A percentile compares a stretch with the other conserved stretches of the same genome.
phyloP scores from a whole-genome alignment of 2,888 invertebrate species.

The Brenthis ino region DNA sequence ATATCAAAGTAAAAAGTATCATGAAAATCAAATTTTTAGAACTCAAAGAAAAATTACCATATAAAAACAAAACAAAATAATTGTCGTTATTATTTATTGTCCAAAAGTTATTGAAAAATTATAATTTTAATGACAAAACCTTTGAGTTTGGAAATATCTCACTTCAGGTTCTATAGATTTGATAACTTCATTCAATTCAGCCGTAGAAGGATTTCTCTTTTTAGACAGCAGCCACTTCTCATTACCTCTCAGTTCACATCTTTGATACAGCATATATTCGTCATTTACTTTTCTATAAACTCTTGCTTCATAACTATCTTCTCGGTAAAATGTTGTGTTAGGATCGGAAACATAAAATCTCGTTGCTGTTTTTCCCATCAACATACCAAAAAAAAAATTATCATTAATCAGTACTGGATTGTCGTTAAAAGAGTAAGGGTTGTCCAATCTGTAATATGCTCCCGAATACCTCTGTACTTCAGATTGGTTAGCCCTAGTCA shows the following conservation, averaged over 20 bases:
- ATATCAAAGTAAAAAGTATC: no score
- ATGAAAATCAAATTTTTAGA: no score
- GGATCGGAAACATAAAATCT: slow-evolving; percentile 26
- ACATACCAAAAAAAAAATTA: slow-evolving; percentile 16
- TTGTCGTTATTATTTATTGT: no score
- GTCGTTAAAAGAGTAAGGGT: slow-evolving; percentile 23
- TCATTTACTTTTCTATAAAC: slow-evolving; percentile 30
- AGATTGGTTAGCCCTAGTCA: slow-evolving; percentile 4
- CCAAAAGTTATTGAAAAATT: no score
- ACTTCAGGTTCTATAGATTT: slow-evolving; percentile 25
- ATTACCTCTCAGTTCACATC: slow-evolving; percentile 17
- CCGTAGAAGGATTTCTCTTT: slow-evolving; percentile 20
- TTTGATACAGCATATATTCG: slow-evolving; percentile 26
- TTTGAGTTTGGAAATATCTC: slow-evolving; percentile 21
- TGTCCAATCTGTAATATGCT: slow-evolving; percentile 3
- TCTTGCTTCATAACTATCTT: not conserved
- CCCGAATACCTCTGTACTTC: slow-evolving; percentile 23
- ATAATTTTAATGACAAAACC: slow-evolving; percentile 18
- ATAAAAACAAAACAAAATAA: no score
- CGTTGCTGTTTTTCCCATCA: slow-evolving; percentile 18
- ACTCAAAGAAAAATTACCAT: no score
- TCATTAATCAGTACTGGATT: slow-evolving; percentile 19
- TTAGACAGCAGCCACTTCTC: slow-evolving; percentile 28
- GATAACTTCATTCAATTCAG: slow-evolving; percentile 25
- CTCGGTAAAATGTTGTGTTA: not conserved